phyloP scores from a whole-genome alignment of 2,113 vertebrate species.

The Atlantisia rogersi region DNA sequence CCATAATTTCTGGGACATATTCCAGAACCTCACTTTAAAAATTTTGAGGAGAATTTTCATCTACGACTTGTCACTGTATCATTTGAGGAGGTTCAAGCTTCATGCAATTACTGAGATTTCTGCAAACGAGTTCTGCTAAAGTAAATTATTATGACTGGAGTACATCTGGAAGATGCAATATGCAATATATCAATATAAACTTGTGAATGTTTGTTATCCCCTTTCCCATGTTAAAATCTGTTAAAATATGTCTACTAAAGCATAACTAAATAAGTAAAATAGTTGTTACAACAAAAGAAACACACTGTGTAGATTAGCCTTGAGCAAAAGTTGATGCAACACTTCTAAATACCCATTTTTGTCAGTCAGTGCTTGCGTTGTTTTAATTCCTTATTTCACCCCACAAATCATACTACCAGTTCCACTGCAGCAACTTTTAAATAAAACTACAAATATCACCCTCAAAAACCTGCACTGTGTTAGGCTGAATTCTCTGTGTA shows the following conservation, averaged over 20 bases:
- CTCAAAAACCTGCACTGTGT: background rate
- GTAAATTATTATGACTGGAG: background rate
- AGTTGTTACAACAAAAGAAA: background rate
- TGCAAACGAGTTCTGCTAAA: background rate
- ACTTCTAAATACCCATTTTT: background rate
- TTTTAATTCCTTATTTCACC: background rate
- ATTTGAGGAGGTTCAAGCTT: background rate
- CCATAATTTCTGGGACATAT: background rate
- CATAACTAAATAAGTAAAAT: background rate
- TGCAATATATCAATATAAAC: background rate
- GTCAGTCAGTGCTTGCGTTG: background rate
- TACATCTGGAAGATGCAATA: background rate
- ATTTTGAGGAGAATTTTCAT: background rate
- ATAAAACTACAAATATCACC: background rate
- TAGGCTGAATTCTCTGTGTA: background rate
- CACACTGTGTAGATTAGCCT: background rate
- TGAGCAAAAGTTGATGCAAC: background rate
- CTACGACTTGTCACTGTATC: background rate
- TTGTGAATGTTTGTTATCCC: background rate
- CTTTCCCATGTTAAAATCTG: background rate
- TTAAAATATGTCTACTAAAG: background rate
- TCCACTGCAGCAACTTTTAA: background rate
- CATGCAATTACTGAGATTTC: background rate
- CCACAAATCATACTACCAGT: background rate
- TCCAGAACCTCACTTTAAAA: background rate